Base-by-base conservation (phyloP, 2,888 invertebrate genomes). In the Meta bourneti region DNA sequence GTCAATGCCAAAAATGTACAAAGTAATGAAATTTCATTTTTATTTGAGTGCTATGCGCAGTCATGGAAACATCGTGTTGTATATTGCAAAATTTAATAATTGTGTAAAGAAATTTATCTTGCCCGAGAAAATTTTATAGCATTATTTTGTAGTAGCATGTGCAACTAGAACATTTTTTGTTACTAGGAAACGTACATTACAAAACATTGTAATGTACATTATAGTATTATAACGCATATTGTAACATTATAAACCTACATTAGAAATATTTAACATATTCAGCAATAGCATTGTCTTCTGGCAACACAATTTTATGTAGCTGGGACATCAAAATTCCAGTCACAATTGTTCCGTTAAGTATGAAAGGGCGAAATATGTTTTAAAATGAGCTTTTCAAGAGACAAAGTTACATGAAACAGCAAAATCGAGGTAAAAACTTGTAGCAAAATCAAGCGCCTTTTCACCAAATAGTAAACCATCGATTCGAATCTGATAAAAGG, bases 401-500 rank as follows among this genome's bases (percentile, higher is more conserved):
- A 61, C 61, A 61, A 16, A 61, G 61, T 61, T 16, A 11, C 61
- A 61, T 61, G 61, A 61, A 61, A 61, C 61, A 61, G 61, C 61
- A 61, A 61, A 61, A 61, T 61, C 11, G 61, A 61, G 61, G 16
- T 61, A 61, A 61, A 61, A 61, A 61, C 11, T 61, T 61, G 61
- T 61, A 61, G 61, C 61, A 79, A 79, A 79, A 79, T 79, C 61
- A 79, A 61, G 16, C 20, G 7, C 54, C 20, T 16, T 19, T 61
- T 20, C 61, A 20, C 34, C 19, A 69, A 61, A 13, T 79, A 49
- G 11, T 82, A 72, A 71, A 71, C 48, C 72, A 82, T 82, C 13
- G 52, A 82, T 72, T 84, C 54, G n/a, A 74, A 16, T 54, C 70
- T 75, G 61, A 84, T 72, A 84, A 75, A 84, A 69, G 61, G 75